phyloP scores from a whole-genome alignment of 2,888 invertebrate genomes.

The Bugula neritina region DNA sequence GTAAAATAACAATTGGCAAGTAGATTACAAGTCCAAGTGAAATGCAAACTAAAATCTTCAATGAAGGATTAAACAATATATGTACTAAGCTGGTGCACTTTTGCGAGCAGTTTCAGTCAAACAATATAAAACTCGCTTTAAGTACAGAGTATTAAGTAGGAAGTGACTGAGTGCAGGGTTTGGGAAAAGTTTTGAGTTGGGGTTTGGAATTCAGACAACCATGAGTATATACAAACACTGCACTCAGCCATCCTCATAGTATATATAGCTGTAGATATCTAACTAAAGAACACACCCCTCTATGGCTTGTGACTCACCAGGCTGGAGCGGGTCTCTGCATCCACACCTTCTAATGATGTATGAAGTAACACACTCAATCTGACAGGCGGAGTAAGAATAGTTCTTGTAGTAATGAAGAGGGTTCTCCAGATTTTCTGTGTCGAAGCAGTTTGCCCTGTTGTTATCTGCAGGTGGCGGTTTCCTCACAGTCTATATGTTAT shows the following conservation, averaged over 20 bases:
- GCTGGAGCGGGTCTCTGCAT: background rate
- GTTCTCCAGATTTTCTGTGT: background rate
- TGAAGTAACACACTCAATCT: background rate
- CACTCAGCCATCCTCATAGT: background rate
- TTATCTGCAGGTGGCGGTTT: slow-evolving; percentile 8
- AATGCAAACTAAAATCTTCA: too few relatives aligned
- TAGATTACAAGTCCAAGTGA: too few relatives aligned
- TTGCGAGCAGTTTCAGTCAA: too few relatives aligned
- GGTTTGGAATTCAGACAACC: background rate
- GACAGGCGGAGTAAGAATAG: slow-evolving; percentile 24
- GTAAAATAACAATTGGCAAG: too few relatives aligned
- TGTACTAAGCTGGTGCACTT: too few relatives aligned
- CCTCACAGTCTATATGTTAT: background rate
- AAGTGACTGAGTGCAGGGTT: too few relatives aligned
- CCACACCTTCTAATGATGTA: slow-evolving; percentile 1
- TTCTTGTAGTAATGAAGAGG: slow-evolving; percentile 23
- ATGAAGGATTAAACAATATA: too few relatives aligned
- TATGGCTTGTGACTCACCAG: background rate
- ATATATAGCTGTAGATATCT: background rate
- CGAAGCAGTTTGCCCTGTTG: background rate
- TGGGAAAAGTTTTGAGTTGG: too few relatives aligned
- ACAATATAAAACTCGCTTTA: too few relatives aligned
- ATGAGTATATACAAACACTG: background rate
- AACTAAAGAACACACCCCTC: background rate
- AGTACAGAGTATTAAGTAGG: too few relatives aligned